Evolutionary conservation across 2,888 invertebrate genomes (phyloP).

Genomic region (Hirtodrosophila cameraria): DNA sequence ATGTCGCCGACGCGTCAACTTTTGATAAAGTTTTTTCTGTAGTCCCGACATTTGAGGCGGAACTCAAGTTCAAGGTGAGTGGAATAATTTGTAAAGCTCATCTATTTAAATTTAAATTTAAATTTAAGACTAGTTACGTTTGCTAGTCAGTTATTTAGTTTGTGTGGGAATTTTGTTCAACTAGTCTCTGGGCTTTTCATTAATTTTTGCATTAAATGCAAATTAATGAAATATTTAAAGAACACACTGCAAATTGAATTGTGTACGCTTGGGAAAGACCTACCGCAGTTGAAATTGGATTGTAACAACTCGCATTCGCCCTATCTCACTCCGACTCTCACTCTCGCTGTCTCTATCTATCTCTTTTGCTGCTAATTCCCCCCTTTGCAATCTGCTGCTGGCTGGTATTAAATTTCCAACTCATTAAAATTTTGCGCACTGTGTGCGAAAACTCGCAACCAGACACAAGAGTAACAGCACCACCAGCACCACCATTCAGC

Average conservation of each 20-base stretch:
- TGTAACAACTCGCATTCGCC: neutral
- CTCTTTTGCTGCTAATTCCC: neutral
- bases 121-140: too few relatives aligned
- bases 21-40: conserved; percentile 26
- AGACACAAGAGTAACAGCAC: conserved; percentile 9
- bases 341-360: neutral
- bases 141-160: neutral
- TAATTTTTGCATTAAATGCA: conserved; percentile 66
- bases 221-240: conserved; percentile 51
- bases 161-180: too few relatives aligned
- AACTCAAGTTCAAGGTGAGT: conserved; percentile 75
- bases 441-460: conserved; percentile 53
- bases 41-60: conserved; percentile 26
- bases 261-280: conserved; percentile 59
- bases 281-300: conserved; percentile 57
- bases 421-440: conserved; percentile 77
- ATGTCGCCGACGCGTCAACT: conserved; percentile 13
- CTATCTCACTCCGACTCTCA: neutral
- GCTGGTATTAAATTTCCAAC: conserved; percentile 78
- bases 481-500: too few relatives aligned
- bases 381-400: conserved; percentile 49
- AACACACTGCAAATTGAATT: conserved; percentile 67
- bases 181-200: conserved; percentile 43
- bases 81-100: conserved; percentile 11
- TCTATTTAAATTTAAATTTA: conserved; percentile 51